Conservation (phyloP, 2,797 vertebrate species). For the Heterohyrax brucei region DNA sequence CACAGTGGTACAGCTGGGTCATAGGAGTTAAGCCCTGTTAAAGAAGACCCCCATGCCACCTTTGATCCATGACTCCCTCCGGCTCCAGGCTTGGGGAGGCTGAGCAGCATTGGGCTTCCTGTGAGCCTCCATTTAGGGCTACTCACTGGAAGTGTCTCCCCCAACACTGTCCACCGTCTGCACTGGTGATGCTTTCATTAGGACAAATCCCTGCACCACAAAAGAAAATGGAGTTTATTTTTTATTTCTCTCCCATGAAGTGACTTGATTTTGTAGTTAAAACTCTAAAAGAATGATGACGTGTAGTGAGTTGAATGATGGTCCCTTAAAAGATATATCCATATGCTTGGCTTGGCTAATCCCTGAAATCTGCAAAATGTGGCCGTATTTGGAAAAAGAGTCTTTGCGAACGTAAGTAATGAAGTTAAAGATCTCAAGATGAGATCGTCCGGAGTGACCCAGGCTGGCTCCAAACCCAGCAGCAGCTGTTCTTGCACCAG, state of each 20-base stretch:
- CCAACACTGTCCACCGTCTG: too few relatives aligned
- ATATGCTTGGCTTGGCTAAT: background rate
- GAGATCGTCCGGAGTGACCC: background rate
- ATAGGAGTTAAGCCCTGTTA: too few relatives aligned
- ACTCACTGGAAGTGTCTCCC: background rate
- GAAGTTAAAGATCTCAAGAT: background rate
- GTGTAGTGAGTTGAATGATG: background rate
- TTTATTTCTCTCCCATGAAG: slow-evolving; percentile 65
- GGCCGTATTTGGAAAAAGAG: background rate
- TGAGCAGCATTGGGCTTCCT: background rate
- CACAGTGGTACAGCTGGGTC: background rate
- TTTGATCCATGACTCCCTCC: background rate
- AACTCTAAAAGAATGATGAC: slow-evolving; percentile 33
- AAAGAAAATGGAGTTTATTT: slow-evolving; percentile 50
- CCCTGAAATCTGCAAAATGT: background rate
- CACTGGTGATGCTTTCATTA: background rate
- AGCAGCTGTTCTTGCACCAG: background rate
- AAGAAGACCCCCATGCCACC: background rate
- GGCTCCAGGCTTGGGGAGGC: background rate
- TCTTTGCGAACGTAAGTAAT: background rate
- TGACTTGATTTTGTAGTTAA: slow-evolving; percentile 70
- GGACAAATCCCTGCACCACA: background rate
- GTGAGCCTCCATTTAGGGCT: background rate
- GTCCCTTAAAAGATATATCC: background rate
- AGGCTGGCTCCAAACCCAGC: background rate